Evolutionary conservation across 2,797 vertebrate species (phyloP).

Genomic region (Hozukius guyotensis): DNA sequence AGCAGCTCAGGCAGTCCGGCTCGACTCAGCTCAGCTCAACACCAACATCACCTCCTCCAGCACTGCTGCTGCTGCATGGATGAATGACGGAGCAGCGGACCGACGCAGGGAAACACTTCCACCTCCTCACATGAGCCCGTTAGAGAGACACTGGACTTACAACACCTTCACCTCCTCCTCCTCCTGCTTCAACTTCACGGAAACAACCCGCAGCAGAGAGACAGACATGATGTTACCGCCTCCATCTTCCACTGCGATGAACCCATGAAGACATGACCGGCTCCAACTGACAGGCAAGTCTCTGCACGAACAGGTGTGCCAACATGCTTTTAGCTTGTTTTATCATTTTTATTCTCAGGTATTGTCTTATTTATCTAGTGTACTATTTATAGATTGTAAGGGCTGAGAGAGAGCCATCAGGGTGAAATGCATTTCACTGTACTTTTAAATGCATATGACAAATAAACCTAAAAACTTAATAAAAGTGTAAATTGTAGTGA

Average conservation of each 20-base stretch:
- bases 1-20: constrained; percentile 35
- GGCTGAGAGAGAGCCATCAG: too few relatives aligned
- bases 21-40: constrained; percentile 29
- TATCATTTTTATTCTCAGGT: too few relatives aligned
- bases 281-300: constrained; percentile 67
- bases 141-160: constrained; percentile 1
- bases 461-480: too few relatives aligned
- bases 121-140: not conserved
- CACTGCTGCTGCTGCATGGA: not conserved
- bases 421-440: too few relatives aligned
- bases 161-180: not conserved
- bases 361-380: too few relatives aligned
- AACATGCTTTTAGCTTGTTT: too few relatives aligned
- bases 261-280: constrained; percentile 72
- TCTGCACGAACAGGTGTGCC: constrained; percentile 53
- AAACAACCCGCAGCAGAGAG: not conserved
- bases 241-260: constrained; percentile 48
- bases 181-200: not conserved
- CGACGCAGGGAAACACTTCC: constrained; percentile 4
- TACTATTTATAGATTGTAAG: too few relatives aligned
- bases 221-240: constrained; percentile 45
- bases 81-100: constrained; percentile 45
- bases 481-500: too few relatives aligned
- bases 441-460: too few relatives aligned
- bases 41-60: constrained; percentile 1